Percentiles rank a stretch among this genome's conserved stretches.
Evolutionary conservation across 2,797 vertebrate species (phyloP).

Genomic region (Phrynocephalus guinanensis): DNA sequence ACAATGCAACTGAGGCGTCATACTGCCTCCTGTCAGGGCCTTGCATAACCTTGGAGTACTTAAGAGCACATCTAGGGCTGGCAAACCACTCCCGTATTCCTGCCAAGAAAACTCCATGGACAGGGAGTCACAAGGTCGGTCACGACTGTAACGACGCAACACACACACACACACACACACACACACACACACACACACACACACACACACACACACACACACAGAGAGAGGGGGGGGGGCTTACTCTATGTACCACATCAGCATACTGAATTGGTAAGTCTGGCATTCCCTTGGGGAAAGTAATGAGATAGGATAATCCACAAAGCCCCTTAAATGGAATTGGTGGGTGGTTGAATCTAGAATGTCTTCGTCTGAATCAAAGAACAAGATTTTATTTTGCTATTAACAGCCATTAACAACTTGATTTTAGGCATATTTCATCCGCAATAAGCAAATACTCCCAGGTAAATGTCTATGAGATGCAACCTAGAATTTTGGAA

Average conservation of each 20-base stretch:
- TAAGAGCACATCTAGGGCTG: slow-evolving; percentile 57
- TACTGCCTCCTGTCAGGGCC: slow-evolving; percentile 58
- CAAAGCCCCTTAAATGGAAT: slow-evolving; percentile 38
- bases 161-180: too few relatives aligned
- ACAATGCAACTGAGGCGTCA: slow-evolving; percentile 51
- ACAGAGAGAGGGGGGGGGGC: too few relatives aligned
- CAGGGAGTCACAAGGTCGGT: too few relatives aligned
- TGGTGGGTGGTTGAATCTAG: slow-evolving; percentile 16
- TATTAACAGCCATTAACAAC: slow-evolving; percentile 6
- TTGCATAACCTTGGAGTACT: slow-evolving; percentile 57
- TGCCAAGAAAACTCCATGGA: too few relatives aligned
- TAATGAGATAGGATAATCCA: slow-evolving; percentile 68
- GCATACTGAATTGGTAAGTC: slow-evolving; percentile 44
- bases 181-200: too few relatives aligned
- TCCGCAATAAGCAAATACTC: neutral
- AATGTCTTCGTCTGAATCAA: slow-evolving; percentile 50
- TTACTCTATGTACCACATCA: slow-evolving; percentile 35
- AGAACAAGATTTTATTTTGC: slow-evolving; percentile 15
- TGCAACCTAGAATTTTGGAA: neutral
- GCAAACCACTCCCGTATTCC: too few relatives aligned
- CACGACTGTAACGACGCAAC: too few relatives aligned
- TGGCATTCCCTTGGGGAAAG: slow-evolving; percentile 57
- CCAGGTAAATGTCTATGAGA: neutral
- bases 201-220: too few relatives aligned
- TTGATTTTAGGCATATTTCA: slow-evolving; percentile 16